Conservation (phyloP, 2,888 invertebrate genomes). For the Dryocosmus kuriphilus region DNA sequence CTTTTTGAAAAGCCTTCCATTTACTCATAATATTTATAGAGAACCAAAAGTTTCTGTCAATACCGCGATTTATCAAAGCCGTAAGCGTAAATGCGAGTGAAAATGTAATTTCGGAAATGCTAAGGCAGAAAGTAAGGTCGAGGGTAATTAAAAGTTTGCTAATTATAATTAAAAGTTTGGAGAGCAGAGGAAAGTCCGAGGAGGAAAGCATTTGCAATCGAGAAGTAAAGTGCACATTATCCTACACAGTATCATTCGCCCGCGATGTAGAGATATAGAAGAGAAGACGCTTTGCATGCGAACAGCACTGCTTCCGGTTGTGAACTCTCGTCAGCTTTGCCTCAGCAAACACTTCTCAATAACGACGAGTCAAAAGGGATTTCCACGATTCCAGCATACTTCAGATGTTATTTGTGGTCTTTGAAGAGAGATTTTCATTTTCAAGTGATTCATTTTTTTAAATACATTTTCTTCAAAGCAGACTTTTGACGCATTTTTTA, state of each 20-base stretch:
- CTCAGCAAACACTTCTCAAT: conserved; percentile 34
- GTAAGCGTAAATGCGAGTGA: background rate
- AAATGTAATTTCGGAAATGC: background rate
- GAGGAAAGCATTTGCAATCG: conserved; percentile 38
- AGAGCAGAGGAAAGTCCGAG: conserved; percentile 5
- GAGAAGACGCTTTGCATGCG: conserved; percentile 53
- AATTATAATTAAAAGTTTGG: conserved; percentile 52
- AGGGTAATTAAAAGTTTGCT: conserved; percentile 55
- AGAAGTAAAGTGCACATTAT: conserved; percentile 39
- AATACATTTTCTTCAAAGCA: background rate
- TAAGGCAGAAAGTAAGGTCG: conserved; percentile 15
- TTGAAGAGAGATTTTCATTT: background rate
- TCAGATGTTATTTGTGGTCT: background rate
- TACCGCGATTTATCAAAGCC: conserved; percentile 16
- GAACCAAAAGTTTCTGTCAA: conserved; percentile 7
- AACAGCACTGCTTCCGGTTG: conserved; percentile 58
- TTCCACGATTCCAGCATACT: conserved; percentile 33
- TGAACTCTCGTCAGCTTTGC: conserved; percentile 43
- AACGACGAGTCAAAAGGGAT: conserved; percentile 12
- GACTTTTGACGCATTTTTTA: background rate
- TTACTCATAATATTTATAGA: conserved; percentile 22
- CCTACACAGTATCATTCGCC: conserved; percentile 2
- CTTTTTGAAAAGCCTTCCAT: background rate
- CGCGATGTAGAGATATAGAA: background rate
- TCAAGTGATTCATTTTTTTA: background rate